Base-by-base conservation (phyloP, 2,888 invertebrate genomes). In the Amitus sp. region DNA sequence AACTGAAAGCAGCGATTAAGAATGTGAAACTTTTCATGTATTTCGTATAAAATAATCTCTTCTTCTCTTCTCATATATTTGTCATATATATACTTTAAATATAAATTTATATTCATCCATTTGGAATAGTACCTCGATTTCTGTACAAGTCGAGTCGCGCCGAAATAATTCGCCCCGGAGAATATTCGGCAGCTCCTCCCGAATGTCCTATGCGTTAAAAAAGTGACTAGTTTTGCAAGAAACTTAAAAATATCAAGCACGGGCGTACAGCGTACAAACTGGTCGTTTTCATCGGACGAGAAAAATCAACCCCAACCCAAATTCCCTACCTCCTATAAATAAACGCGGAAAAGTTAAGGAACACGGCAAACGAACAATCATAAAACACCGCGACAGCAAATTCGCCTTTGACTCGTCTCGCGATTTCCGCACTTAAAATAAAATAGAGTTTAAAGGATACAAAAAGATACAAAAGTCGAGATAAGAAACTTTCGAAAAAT, bases 11-110 rank as follows among this genome's bases (percentile, higher is more conserved):
- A 30, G 12, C 12, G 30, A 33, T 17, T 39, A 17, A 39, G 39
- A 39, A 17, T 39, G 39, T 17, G 17, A 39, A 15, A 52, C 57
- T 57, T 30, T 58, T 33, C 12, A 47, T 78, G 75, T 75, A 77
- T 77, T 75, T 75, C 68, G 69, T 76, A 76, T 78, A 78, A 78
- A 78, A 78, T 78, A 78, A 63, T 76, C 70, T 77, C 61, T 75
- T 70, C 76, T 74, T 70, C 65, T 67, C 39, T 33, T 10, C 39
- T 61, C 69, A 63, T 64, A 60, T 66, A 65, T 65, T 62, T 67
- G 66, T 63, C 65, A 59, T 69, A 59, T 73, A 71, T 75, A 74
- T 61, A 68, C 62, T 67, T 73, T 73, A 60, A 61, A 60, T 66
- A 65, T 62, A 63, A 62, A 67, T 67, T 62, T 65, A 59, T 69